phyloP scores from a whole-genome alignment of 2,888 invertebrate species.

The Bombylius discolor region DNA sequence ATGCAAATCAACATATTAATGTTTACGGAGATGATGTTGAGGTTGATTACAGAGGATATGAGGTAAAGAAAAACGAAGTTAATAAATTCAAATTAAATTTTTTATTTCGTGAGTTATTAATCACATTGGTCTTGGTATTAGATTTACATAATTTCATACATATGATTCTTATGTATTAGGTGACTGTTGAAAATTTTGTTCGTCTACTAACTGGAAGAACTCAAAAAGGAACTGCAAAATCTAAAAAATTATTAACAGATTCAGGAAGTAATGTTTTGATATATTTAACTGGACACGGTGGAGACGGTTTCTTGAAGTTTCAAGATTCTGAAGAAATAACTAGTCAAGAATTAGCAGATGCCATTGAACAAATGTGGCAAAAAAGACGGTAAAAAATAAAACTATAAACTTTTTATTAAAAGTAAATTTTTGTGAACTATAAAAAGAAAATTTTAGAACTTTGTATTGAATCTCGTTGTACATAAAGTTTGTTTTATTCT shows the following conservation, averaged over 20 bases:
- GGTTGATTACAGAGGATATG: slow-evolving; percentile 92
- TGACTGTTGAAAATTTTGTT: slow-evolving; percentile 97
- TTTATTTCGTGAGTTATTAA: no score
- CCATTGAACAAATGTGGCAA: slow-evolving; percentile 99
- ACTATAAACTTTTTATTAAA: not conserved
- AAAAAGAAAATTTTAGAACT: no score
- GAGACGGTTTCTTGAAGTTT: slow-evolving; percentile 98
- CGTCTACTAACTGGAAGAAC: slow-evolving; percentile 87
- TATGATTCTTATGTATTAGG: slow-evolving; percentile 38
- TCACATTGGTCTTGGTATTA: no score
- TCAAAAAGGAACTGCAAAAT: slow-evolving; percentile 83
- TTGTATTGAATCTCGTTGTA: no score
- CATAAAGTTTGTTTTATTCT: slow-evolving; percentile 8
- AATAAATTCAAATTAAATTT: no score
- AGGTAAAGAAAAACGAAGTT: slow-evolving; percentile 45
- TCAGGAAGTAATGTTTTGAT: slow-evolving; percentile 94
- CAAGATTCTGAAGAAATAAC: slow-evolving; percentile 99
- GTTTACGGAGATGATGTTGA: slow-evolving; percentile 99
- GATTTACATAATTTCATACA: no score
- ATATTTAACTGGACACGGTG: slow-evolving; percentile 92
- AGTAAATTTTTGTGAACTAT: no score
- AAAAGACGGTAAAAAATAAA: slow-evolving; percentile 60
- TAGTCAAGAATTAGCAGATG: slow-evolving; percentile 95
- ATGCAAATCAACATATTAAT: slow-evolving; percentile 94
- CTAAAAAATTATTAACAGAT: slow-evolving; percentile 88